Conservation (phyloP, 2,113 vertebrate species). For the Phaethornis superciliosus region DNA sequence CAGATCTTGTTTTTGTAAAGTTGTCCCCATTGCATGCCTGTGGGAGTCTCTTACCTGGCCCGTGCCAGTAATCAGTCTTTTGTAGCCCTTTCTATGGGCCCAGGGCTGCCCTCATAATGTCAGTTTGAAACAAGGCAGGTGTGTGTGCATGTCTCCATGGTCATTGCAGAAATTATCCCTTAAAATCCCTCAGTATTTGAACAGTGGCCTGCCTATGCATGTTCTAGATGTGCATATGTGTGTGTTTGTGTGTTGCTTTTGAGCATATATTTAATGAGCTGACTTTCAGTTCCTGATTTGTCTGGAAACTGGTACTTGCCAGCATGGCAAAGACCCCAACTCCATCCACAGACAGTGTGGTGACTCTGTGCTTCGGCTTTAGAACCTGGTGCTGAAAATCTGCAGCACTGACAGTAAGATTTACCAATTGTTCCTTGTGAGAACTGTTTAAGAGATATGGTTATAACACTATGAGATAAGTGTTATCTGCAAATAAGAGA, state of each 20-base stretch:
- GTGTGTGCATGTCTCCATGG: background rate
- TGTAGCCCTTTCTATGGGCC: background rate
- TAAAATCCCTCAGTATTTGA: background rate
- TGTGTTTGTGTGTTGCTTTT: background rate
- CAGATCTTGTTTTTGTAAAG: background rate
- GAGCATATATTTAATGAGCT: background rate
- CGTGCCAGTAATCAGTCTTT: background rate
- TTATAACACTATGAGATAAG: too few relatives aligned
- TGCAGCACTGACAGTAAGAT: background rate
- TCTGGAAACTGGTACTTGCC: background rate
- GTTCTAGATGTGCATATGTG: background rate
- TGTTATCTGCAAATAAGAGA: background rate
- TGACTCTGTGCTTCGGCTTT: background rate
- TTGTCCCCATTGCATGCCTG: fast-evolving
- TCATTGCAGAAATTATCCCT: background rate
- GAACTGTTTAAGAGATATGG: background rate
- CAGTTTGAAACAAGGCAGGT: background rate
- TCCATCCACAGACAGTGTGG: background rate
- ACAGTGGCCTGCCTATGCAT: background rate
- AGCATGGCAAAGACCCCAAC: background rate
- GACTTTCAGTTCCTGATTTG: background rate
- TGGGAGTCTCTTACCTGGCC: background rate
- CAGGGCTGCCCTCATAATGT: background rate
- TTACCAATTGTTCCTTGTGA: background rate
- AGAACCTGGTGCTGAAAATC: background rate